phyloP scores from a whole-genome alignment of 2,888 invertebrate species.

The Mamestra brassicae region DNA sequence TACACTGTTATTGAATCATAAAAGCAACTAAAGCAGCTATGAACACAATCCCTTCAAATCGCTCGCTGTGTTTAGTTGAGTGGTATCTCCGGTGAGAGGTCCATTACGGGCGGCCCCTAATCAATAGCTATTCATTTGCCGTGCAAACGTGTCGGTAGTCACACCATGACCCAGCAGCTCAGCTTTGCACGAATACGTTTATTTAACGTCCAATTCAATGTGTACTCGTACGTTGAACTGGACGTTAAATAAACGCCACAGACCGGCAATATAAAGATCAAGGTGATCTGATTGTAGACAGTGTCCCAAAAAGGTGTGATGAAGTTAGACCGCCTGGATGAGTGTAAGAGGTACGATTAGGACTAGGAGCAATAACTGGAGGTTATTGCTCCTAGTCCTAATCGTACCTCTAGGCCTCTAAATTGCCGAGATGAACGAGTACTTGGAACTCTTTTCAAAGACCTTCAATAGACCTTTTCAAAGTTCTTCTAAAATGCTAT shows the following conservation, averaged over 20 bases:
- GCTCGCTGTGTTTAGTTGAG: background rate
- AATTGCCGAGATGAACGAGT: constrained; percentile 14
- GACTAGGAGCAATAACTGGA: constrained; percentile 6
- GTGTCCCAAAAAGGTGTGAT: constrained; percentile 8
- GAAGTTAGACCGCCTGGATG: constrained; percentile 13
- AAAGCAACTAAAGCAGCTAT: background rate
- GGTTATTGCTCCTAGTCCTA: too few species aligned
- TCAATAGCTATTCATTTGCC: too few species aligned
- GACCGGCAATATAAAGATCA: background rate
- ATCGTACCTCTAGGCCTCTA: constrained; percentile 18
- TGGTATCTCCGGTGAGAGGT: background rate
- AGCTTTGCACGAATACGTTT: background rate
- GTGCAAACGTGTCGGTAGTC: background rate
- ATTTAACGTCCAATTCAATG: background rate
- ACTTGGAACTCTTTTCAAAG: constrained; percentile 14
- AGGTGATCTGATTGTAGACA: background rate
- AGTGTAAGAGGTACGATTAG: background rate
- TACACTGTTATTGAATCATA: background rate
- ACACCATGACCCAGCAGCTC: background rate
- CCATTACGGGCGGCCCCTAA: background rate
- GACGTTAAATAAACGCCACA: background rate
- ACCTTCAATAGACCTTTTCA: constrained; percentile 8
- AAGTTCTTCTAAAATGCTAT: constrained; percentile 3
- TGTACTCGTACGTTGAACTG: too few species aligned
- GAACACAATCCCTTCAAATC: background rate